Evolutionary conservation across 2,888 invertebrate species (phyloP).

Genomic region (Nymphalis c-album): DNA sequence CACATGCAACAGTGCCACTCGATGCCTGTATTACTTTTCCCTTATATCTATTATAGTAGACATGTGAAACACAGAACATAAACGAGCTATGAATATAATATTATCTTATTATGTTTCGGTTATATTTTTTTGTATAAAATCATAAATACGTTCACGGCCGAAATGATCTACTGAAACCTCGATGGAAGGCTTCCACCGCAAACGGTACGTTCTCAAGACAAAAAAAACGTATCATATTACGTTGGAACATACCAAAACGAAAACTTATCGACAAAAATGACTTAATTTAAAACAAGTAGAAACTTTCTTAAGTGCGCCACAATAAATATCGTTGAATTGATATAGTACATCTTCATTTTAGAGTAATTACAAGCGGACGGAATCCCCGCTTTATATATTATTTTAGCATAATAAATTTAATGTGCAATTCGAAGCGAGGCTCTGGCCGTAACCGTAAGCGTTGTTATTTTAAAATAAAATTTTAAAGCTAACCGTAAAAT

Average conservation of each 20-base stretch:
- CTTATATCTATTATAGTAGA: background rate
- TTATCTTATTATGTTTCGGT: background rate
- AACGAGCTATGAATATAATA: background rate
- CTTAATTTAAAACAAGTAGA: too few relatives aligned
- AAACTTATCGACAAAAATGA: background rate
- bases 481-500: conserved; percentile 1
- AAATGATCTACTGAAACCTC: conserved; percentile 38
- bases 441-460: background rate
- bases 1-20: background rate
- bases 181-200: conserved; percentile 33
- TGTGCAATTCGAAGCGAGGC: background rate
- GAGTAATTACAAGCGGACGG: conserved; percentile 9
- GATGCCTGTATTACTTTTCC: background rate
- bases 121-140: conserved; percentile 2
- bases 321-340: background rate
- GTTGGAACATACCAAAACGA: conserved; percentile 26
- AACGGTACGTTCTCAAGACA: conserved; percentile 33
- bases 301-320: background rate
- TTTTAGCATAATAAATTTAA: conserved; percentile 6
- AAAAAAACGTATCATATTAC: conserved; percentile 35
- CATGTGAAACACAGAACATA: too few relatives aligned
- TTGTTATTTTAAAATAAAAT: conserved; percentile 7
- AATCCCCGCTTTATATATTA: background rate
- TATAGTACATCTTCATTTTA: background rate
- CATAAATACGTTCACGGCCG: background rate